Evolutionary conservation across 2,888 invertebrate genomes (phyloP), one percentile per base, ranked within the genome.

Genomic region (Nomada goodeniana): DNA sequence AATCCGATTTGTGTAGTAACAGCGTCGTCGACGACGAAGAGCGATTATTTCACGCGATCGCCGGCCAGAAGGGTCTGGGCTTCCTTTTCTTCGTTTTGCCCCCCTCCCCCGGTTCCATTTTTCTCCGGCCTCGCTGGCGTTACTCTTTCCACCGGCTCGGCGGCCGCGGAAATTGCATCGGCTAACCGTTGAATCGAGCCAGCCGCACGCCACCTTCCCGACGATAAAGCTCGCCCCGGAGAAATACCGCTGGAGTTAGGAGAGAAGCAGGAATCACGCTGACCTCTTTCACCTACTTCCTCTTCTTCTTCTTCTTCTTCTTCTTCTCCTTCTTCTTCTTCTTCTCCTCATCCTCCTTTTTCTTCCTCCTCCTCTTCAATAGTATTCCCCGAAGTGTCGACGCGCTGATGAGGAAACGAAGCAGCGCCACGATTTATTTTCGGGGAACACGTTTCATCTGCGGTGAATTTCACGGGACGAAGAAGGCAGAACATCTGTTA

Each of bases 111-210:
- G 29, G 57, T 72, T 61, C 80, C 73, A 72, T 81, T 81, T 81
- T 77, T 81, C 80, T 74, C 53, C 26, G 44, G 26, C 26, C 59
- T 52, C 26, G 26, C 44, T 23, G 65, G 69, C 65, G 80, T 82
- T 80, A 82, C 81, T 80, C 76, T 82, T 80, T 53, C 76, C 80
- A 64, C 61, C 67, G 80, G 80, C 74, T 55, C 67, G 80, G 80
- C 74, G 64, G 64, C 67, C 74, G 57, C 80, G 86, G 70, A 86
- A 86, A 86, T 86, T 86, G 75, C 83, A 86, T 77, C 67, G 77
- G 75, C 70, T 73, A 79, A 80, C 82, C 75, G 79, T 79, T 79
- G 79, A 80, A 74, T 80, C 75, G 70, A 70, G 80, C 70, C 69
- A 23, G 50, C 68, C 65, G 70, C 80, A 77, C 78, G 80, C 78